These are phyloP conservation scores for Gobio occitaniae DNA, from an alignment of 2,797 vertebrate genomes.

Conservation along the genomic window DNA sequence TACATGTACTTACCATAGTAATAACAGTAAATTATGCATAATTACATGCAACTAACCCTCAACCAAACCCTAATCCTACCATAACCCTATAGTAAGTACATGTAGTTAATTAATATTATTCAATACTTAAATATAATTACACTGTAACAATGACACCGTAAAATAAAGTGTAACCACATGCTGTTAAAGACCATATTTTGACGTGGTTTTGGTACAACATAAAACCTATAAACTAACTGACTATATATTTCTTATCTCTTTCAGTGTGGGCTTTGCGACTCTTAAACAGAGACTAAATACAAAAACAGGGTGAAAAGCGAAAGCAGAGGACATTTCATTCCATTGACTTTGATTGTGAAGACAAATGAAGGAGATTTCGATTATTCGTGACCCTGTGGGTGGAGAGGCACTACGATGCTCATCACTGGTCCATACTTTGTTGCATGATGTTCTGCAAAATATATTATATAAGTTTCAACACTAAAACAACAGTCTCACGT, in stretches of 20 bases:
- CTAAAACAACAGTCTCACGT: slow-evolving; percentile 30
- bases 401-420: slow-evolving; percentile 69
- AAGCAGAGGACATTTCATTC: slow-evolving; percentile 54
- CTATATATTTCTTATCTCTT: slow-evolving; percentile 27
- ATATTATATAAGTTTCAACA: slow-evolving; percentile 65
- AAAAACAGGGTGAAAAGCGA: slow-evolving; percentile 52
- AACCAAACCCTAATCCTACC: no score
- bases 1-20: no score
- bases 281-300: slow-evolving; percentile 63
- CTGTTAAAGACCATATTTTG: background rate
- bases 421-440: slow-evolving; percentile 70
- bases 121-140: no score
- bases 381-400: slow-evolving; percentile 65
- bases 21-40: no score
- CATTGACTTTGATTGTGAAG: slow-evolving; percentile 65
- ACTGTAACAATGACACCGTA: no score
- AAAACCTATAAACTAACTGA: slow-evolving; percentile 13
- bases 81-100: no score
- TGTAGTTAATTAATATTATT: no score
- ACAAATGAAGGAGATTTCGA: slow-evolving; percentile 68
- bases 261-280: slow-evolving; percentile 44
- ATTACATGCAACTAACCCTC: no score
- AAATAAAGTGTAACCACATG: no score
- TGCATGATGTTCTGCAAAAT: slow-evolving; percentile 77
- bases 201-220: background rate